Conservation (phyloP, 35 echinoderm and acorn worm species). For the Lytechinus variegatus region DNA sequence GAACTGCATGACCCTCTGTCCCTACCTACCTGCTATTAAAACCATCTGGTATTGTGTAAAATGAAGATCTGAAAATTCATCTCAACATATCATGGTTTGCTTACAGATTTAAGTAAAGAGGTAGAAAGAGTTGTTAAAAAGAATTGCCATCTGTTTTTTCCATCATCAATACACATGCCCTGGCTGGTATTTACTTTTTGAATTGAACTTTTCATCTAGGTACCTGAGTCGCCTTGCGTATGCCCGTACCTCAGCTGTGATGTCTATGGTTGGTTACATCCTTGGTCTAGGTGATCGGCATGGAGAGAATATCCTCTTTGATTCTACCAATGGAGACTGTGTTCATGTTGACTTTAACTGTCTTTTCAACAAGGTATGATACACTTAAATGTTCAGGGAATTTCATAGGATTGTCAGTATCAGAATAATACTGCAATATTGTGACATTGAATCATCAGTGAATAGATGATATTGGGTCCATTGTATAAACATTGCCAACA, state of each 20-base stretch:
- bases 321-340: conserved; percentile 92
- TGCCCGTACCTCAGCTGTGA: conserved; percentile 90
- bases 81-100: too few species aligned
- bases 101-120: too few species aligned
- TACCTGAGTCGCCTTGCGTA: conserved; percentile 94
- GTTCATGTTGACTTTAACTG: conserved; percentile 99
- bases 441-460: background rate
- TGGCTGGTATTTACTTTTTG: too few species aligned
- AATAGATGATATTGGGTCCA: too few species aligned
- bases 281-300: conserved; percentile 98
- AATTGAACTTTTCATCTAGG: conserved; percentile 45
- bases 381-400: background rate
- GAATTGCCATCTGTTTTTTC: too few species aligned
- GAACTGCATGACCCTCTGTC: too few species aligned
- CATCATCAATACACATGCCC: too few species aligned
- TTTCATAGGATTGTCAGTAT: background rate
- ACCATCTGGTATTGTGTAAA: too few species aligned
- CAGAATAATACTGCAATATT: background rate
- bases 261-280: conserved; percentile 99
- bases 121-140: too few species aligned
- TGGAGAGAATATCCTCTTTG: conserved; percentile 96
- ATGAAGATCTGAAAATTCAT: too few species aligned
- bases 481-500: too few species aligned
- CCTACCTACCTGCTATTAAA: too few species aligned
- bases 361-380: conserved; percentile 93